Base-by-base conservation (phyloP, 2,797 vertebrate species). In the Sebastolobus alascanus region DNA sequence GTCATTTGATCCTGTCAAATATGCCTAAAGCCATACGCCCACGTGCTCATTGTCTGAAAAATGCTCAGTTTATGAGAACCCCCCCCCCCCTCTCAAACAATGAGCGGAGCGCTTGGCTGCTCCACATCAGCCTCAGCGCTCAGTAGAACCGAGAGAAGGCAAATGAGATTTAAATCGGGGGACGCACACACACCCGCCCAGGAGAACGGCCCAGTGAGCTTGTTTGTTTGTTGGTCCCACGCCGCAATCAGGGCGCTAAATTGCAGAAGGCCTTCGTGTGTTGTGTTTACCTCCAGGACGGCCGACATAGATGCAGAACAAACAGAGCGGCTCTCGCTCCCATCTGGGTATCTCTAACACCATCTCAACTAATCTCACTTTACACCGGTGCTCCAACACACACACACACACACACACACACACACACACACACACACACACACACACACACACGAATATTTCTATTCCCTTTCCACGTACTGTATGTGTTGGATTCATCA, bases 1-100 rank as follows among this genome's bases (percentile, higher is more conserved):
- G 92, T 91, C 93, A 95, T 95, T 94, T 95, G 94, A 96, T 95
- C 91, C 94, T 88, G 90, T 94, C 92, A 95, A 95, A 95, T 92
- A 86, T 90, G 94, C 94, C 94, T 90, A 85, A 89, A 95, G 96
- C 93, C 91, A 92, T 72, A 92, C 93, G 52, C 95, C 96, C 94
- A 95, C 95, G 10, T 90, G 80, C 84, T 91, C 93, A 92, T 94
- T 92, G 93, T 94, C 91, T 94, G 90, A 86, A 89, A 89, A 93
- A 94, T 71, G 90, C 84, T 90, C 87, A 83, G 81, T 94, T 93
- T 92, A 95, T 89, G 92, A 93, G 92, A 84, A 74, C 75, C 43
- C 68, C 85, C 81, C 74, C 67, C 86, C 80, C 61, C 61, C 69
- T 12, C 67, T 84, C 79, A 79, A 87, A 90, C 90, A 84, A 89